These are phyloP conservation scores for Drosophila eohydei DNA, from an alignment of 2,888 invertebrate genomes.

Conservation along the genomic window DNA sequence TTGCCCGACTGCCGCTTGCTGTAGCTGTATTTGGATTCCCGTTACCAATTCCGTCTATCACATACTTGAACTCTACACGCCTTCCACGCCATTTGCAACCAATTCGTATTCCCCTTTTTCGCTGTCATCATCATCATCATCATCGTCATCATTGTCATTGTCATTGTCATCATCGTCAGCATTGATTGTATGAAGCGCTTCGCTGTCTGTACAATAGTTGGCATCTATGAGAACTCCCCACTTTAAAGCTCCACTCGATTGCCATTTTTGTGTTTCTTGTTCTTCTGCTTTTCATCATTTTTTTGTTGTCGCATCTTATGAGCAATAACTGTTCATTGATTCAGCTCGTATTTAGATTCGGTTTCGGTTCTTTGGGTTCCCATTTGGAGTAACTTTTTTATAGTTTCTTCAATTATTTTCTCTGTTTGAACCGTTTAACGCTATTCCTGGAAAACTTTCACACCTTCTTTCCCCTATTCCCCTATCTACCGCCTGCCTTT, in stretches of 20 bases:
- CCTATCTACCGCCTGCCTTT: no score
- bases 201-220: slow-evolving; percentile 51
- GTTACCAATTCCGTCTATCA: slow-evolving; percentile 12
- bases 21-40: slow-evolving; percentile 14
- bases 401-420: slow-evolving; percentile 42
- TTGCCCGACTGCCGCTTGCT: slow-evolving; percentile 1
- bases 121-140: slow-evolving; percentile 49
- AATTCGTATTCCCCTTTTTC: slow-evolving; percentile 39
- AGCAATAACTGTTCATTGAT: slow-evolving; percentile 24
- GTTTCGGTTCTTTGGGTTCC: slow-evolving; percentile 2
- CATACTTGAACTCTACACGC: slow-evolving; percentile 4
- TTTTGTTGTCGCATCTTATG: slow-evolving; percentile 23
- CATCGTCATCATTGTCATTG: slow-evolving; percentile 24
- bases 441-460: not conserved
- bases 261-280: slow-evolving; percentile 16
- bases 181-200: slow-evolving; percentile 58
- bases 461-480: not conserved
- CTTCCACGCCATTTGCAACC: slow-evolving; percentile 6
- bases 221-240: slow-evolving; percentile 42
- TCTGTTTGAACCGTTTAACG: slow-evolving; percentile 30
- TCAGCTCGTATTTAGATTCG: not conserved
- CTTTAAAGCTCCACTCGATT: slow-evolving; percentile 20
- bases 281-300: not conserved
- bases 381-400: slow-evolving; percentile 3
- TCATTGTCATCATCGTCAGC: slow-evolving; percentile 49